Conservation (phyloP, 2,113 vertebrate species). For the Melanostigma gelatinosum region DNA sequence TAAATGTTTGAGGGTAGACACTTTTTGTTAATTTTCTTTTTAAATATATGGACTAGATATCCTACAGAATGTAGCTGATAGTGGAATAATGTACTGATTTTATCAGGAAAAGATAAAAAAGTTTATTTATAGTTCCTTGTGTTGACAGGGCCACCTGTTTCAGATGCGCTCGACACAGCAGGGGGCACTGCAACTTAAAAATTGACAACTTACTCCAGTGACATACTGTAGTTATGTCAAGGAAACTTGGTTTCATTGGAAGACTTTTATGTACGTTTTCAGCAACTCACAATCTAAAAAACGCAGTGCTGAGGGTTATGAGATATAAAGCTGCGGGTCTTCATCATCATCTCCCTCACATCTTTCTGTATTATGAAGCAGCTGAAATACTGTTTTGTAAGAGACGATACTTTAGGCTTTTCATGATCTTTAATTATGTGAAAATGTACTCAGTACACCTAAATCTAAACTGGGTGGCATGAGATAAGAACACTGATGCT, state of each 20-base stretch:
- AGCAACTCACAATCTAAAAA: neutral
- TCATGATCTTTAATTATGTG: constrained; percentile 15
- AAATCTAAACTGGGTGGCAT: constrained; percentile 14
- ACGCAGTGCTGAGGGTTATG: neutral
- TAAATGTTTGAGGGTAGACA: constrained; percentile 13
- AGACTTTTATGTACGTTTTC: constrained; percentile 8
- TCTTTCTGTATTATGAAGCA: constrained; percentile 20
- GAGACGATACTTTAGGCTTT: constrained; percentile 18
- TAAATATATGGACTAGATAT: neutral
- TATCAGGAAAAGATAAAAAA: neutral
- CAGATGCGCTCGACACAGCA: constrained; percentile 58
- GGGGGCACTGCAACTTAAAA: constrained; percentile 74
- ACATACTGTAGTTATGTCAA: constrained; percentile 6
- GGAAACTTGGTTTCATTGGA: neutral
- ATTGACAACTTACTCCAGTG: constrained; percentile 25
- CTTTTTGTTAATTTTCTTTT: constrained; percentile 11
- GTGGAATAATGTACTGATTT: neutral
- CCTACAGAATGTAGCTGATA: constrained; percentile 1
- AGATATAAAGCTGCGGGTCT: neutral
- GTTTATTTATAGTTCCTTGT: constrained; percentile 8
- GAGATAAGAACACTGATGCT: neutral
- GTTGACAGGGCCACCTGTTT: constrained; percentile 14
- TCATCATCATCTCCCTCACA: constrained; percentile 9
- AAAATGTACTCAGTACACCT: constrained; percentile 24
- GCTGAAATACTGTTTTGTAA: constrained; percentile 18